Evolutionary conservation across 2,113 vertebrate genomes (phyloP).

Genomic region (Nipponia nippon): DNA sequence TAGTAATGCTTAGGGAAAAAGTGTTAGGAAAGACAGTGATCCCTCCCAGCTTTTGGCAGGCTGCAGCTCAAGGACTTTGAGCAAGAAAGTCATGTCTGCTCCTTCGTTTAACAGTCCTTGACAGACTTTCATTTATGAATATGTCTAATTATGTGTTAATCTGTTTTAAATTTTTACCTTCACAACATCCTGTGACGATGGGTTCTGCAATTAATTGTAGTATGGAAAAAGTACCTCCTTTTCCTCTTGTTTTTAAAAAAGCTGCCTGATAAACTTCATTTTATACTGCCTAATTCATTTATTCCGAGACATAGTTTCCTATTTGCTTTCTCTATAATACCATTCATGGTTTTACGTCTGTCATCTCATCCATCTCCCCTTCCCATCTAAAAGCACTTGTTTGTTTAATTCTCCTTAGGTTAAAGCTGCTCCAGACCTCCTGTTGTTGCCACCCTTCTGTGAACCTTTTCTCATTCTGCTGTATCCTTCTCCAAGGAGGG

Average conservation of each 20-base stretch:
- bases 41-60: not conserved
- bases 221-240: constrained; percentile 8
- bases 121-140: not conserved
- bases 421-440: not conserved
- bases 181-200: not conserved
- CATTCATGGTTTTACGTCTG: not conserved
- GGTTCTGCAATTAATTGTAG: not conserved
- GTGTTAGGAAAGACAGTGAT: not conserved
- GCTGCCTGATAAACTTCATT: not conserved
- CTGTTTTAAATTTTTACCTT: not conserved
- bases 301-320: not conserved
- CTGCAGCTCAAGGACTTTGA: not conserved
- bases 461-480: not conserved
- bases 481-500: not conserved
- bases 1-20: not conserved
- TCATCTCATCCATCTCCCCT: not conserved
- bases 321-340: not conserved
- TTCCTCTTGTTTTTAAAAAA: constrained; percentile 21
- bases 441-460: not conserved
- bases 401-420: not conserved
- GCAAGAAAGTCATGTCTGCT: not conserved
- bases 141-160: not conserved
- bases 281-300: not conserved
- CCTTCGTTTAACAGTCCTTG: not conserved
- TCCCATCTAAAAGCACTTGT: not conserved